Base-by-base conservation (phyloP, 2,888 invertebrate genomes). In the Rhingia campestris region DNA sequence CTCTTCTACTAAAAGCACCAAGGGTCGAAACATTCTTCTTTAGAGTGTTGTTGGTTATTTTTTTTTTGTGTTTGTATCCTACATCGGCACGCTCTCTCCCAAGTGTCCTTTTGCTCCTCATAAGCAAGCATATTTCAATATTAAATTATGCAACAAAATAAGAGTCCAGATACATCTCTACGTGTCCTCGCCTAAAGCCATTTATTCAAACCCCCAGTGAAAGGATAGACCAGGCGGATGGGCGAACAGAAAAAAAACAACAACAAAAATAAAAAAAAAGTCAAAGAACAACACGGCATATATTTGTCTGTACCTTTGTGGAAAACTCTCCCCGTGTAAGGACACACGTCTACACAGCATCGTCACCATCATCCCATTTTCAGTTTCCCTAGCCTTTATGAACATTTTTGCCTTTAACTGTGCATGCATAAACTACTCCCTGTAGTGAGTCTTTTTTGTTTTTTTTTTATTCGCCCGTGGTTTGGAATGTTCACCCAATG, bases 61-160 rank as follows among this genome's bases (percentile, higher is more conserved):
- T 56, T 43, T 7, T 56, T 14, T 30, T 49, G 0, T 22, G n/a
- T 51, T 12, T 4, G 22, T 22, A 22, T 22, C 32, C 12, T 7
- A 37, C 32, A 56, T 35, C 37, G 33, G 33, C 59, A 30, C 5
- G 14, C 58, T 14, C 7, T 43, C 22, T 22, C 61, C 49, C 58
- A 7, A 22, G 70, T 63, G 70, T 58, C 77, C 77, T 51, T 61
- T 70, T 77, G 56, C 70, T 70, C 56, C 70, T 70, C 70, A 70
- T 77, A 77, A 77, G 69, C 77, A 61, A 64, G 43, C 77, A 77
- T 77, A 77, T 77, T 70, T 69, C 69, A 77, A 77, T 77, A 77
- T 77, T 77, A 77, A 77, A 77, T 77, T 70, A 77, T 77, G 77
- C 77, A 64, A 56, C 63, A 70, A 70, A 70, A 70, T 77, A 77